phyloP scores from a whole-genome alignment of 2,797 vertebrate genomes.

The Anabas testudineus region DNA sequence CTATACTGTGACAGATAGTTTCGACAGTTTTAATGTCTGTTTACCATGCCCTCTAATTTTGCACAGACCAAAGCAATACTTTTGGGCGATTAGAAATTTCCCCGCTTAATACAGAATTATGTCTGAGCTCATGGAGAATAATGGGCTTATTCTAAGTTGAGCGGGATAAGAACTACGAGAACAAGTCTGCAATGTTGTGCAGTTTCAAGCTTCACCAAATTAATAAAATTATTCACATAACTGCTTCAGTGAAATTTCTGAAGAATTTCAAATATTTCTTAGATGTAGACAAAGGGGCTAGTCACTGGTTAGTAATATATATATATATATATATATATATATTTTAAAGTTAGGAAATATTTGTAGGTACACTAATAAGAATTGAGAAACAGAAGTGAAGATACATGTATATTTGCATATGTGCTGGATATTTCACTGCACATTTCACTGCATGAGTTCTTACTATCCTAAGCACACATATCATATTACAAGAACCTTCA shows the following conservation, averaged over 20 bases:
- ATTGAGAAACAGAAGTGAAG: background rate
- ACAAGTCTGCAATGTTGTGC: conserved; percentile 63
- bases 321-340: background rate
- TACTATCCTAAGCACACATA: background rate
- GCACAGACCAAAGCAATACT: conserved; percentile 62
- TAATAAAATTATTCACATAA: conserved; percentile 38
- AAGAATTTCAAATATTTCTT: conserved; percentile 10
- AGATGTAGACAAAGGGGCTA: background rate
- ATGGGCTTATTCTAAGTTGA: conserved; percentile 68
- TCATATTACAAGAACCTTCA: background rate
- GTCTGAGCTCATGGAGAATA: conserved; percentile 69
- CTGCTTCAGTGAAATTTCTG: conserved; percentile 6
- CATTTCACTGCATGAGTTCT: too few relatives aligned
- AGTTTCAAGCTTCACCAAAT: conserved; percentile 60
- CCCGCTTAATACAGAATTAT: conserved; percentile 66
- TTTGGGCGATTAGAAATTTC: conserved; percentile 64
- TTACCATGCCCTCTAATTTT: conserved; percentile 57
- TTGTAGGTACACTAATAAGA: background rate
- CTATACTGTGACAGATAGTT: conserved; percentile 53
- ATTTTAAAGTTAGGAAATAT: background rate
- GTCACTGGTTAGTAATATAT: background rate
- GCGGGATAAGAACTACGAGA: conserved; percentile 64
- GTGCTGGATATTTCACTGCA: background rate
- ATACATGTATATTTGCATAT: background rate
- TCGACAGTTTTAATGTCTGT: conserved; percentile 45